Percentiles rank a stretch among this genome's conserved stretches.
These are phyloP conservation scores for Pseudochaenichthys georgianus DNA, from an alignment of 2,797 vertebrate species.

Conservation along the genomic window DNA sequence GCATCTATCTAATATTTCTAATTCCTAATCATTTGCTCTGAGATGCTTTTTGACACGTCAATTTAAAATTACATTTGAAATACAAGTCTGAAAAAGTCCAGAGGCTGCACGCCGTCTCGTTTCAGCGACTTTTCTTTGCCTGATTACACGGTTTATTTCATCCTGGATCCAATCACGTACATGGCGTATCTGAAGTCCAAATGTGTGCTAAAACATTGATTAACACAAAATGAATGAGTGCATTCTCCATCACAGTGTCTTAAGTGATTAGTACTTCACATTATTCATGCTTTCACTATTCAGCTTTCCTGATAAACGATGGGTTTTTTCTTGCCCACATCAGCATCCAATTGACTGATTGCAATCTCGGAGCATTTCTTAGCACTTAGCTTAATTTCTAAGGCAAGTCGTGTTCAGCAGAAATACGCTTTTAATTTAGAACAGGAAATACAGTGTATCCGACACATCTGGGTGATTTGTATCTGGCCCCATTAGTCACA, in stretches of 20 bases:
- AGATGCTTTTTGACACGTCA: background rate
- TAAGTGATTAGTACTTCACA: background rate
- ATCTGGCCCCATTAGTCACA: conserved; percentile 24
- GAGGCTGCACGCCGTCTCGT: background rate
- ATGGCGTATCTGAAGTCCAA: background rate
- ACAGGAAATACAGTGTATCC: background rate
- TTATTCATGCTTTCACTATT: conserved; percentile 6
- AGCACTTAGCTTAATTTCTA: conserved; percentile 2
- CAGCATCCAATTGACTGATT: conserved; percentile 23
- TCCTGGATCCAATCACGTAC: background rate
- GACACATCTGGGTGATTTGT: conserved; percentile 12
- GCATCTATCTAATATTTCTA: background rate
- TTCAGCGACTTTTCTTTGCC: background rate
- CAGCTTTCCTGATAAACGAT: conserved; percentile 12
- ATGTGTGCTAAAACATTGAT: background rate
- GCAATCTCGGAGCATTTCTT: background rate
- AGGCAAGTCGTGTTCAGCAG: background rate
- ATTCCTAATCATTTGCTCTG: background rate
- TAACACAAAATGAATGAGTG: background rate
- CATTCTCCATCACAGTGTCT: background rate
- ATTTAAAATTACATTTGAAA: background rate
- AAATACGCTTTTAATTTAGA: conserved; percentile 14
- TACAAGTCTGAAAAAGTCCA: background rate
- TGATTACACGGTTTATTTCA: background rate
- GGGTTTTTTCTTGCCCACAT: background rate